Evolutionary conservation across 2,113 vertebrate genomes (phyloP).

Genomic region (Macaca mulatta): DNA sequence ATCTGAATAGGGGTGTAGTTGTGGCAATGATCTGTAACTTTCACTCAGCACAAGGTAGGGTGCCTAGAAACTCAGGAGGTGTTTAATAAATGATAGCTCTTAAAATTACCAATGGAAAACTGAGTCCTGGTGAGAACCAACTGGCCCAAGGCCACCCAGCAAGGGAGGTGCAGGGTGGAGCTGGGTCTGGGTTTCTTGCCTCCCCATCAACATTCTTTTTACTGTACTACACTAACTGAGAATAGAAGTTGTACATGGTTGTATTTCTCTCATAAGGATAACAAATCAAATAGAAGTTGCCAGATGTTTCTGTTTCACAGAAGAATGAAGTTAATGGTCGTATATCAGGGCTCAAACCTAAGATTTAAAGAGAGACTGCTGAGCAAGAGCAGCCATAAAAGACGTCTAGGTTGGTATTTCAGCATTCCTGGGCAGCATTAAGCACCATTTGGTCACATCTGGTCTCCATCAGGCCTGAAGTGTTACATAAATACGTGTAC

Average conservation of each 20-base stretch:
- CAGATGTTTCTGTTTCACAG: slow-evolving; percentile 38
- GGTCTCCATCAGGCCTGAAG: slow-evolving; percentile 67
- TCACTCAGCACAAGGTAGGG: neutral
- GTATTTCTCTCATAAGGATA: neutral
- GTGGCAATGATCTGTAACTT: too few relatives aligned
- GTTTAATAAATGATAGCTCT: neutral
- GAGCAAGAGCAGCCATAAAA: neutral
- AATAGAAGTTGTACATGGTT: neutral
- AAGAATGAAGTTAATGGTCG: slow-evolving; percentile 42
- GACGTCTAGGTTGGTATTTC: neutral
- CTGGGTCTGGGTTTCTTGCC: neutral
- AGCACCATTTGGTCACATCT: slow-evolving; percentile 50
- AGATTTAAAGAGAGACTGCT: slow-evolving; percentile 41
- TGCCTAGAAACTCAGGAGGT: neutral
- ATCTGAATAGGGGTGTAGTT: neutral
- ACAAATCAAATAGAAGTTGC: neutral
- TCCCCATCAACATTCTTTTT: neutral
- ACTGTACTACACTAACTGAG: neutral
- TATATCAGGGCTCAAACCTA: neutral
- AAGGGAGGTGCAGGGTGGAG: neutral
- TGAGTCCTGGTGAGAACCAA: neutral
- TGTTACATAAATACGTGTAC: slow-evolving; percentile 42
- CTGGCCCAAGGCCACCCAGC: neutral
- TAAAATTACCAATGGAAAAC: neutral
- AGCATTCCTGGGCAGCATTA: slow-evolving; percentile 41